Evolutionary conservation across 2,888 invertebrate species (phyloP).

Genomic region (Zygothrica quintamaculata): DNA sequence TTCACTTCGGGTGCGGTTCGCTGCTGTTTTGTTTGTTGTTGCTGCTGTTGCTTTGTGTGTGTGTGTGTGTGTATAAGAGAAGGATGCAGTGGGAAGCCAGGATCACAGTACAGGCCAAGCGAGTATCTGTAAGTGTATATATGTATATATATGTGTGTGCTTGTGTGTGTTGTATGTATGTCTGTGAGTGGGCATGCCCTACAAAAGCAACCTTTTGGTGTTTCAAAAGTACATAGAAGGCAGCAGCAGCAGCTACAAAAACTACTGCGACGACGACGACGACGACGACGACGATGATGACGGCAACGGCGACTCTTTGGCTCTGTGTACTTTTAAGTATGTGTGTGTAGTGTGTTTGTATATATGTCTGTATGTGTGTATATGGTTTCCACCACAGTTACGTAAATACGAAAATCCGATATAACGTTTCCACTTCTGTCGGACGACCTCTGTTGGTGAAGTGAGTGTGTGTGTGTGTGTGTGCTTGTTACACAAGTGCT

Average conservation of each 20-base stretch:
- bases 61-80: conserved; percentile 12
- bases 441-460: conserved; percentile 11
- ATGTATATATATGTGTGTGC: conserved; percentile 12
- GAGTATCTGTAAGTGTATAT: conserved; percentile 33
- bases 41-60: conserved; percentile 36
- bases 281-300: too few relatives aligned
- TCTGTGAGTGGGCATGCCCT: conserved; percentile 55
- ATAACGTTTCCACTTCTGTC: conserved; percentile 74
- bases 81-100: conserved; percentile 29
- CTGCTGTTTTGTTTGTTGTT: conserved; percentile 54
- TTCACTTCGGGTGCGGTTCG: conserved; percentile 73
- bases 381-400: conserved; percentile 65
- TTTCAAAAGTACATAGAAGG: conserved; percentile 68
- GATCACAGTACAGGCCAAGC: conserved; percentile 43
- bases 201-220: conserved; percentile 72
- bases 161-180: conserved; percentile 19
- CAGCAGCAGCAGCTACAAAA: conserved; percentile 58
- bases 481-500: conserved; percentile 72
- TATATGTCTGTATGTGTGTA: conserved; percentile 24
- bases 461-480: conserved; percentile 23
- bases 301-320: conserved; percentile 55
- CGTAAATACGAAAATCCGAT: conserved; percentile 79
- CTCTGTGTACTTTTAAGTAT: conserved; percentile 7
- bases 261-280: conserved; percentile 58
- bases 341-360: too few relatives aligned